A percentile compares a stretch with the other conserved stretches of the same genome.
These are phyloP conservation scores for Ceratoteleas bidentatus DNA, from an alignment of 1,140 invertebrate genomes.

Conservation along the genomic window DNA sequence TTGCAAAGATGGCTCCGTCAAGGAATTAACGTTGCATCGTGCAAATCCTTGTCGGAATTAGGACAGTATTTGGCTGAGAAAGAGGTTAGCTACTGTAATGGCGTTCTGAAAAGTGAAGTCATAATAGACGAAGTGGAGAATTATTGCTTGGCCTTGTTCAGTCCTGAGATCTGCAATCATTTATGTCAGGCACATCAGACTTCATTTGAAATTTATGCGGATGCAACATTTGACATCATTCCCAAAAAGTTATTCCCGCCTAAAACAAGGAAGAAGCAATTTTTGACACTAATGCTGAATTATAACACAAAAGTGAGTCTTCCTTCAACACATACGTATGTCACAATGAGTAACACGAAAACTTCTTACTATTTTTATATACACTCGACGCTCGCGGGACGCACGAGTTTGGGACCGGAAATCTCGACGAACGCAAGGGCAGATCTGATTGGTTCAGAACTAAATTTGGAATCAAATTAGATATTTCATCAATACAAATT, in stretches of 20 bases:
- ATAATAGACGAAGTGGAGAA: background rate
- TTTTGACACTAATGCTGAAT: constrained; percentile 7
- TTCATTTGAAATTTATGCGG: background rate
- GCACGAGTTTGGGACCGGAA: no score
- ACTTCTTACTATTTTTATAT: no score
- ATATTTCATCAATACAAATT: no score
- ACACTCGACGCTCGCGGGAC: no score
- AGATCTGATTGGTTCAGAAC: no score
- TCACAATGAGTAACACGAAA: no score
- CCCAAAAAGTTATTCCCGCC: constrained; percentile 1
- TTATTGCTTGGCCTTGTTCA: constrained; percentile 1
- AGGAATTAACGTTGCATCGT: background rate
- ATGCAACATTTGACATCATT: constrained; percentile 13
- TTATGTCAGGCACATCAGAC: background rate
- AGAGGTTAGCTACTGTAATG: background rate
- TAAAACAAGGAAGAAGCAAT: constrained; percentile 8
- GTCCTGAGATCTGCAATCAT: constrained; percentile 2
- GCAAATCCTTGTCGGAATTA: background rate
- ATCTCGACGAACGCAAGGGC: no score
- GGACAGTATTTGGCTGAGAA: background rate
- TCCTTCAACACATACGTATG: background rate
- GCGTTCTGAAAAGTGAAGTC: background rate
- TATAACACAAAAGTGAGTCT: constrained; percentile 13
- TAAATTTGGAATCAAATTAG: no score
- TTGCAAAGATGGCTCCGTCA: constrained; percentile 8